Percentiles rank a stretch among this genome's conserved stretches.
Evolutionary conservation across 2,888 invertebrate species (phyloP).

Genomic region (Cheiracanthium punctorium): DNA sequence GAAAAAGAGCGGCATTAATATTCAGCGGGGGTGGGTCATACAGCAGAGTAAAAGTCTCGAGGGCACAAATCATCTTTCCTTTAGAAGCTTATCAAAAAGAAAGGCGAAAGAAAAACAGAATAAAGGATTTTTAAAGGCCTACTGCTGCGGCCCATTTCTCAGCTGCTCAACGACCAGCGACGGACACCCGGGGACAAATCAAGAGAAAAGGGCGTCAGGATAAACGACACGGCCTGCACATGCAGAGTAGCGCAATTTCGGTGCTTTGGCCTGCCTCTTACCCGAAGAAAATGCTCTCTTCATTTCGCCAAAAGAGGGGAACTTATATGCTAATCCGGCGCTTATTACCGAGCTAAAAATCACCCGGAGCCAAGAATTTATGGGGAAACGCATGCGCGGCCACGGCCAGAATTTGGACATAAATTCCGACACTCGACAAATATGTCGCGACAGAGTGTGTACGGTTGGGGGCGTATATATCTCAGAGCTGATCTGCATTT

Average conservation of each 20-base stretch:
- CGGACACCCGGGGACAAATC: not conserved
- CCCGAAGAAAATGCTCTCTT: conserved; percentile 1
- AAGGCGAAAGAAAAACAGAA: too few relatives aligned
- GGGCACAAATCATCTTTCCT: too few relatives aligned
- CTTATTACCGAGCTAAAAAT: conserved; percentile 8
- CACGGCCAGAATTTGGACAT: not conserved
- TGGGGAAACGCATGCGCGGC: not conserved
- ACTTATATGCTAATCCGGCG: conserved; percentile 4
- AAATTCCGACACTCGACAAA: not conserved
- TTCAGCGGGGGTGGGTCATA: too few relatives aligned
- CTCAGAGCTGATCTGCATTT: not conserved
- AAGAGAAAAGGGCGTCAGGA: not conserved
- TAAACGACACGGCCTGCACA: not conserved
- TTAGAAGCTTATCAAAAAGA: too few relatives aligned
- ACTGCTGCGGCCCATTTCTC: not conserved
- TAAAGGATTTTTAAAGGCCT: too few relatives aligned
- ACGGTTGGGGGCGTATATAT: not conserved
- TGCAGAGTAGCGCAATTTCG: not conserved
- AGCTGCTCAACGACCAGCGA: not conserved
- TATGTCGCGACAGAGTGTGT: not conserved
- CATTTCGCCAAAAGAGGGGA: not conserved
- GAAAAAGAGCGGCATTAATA: too few relatives aligned
- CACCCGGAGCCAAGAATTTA: not conserved
- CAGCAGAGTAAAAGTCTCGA: too few relatives aligned
- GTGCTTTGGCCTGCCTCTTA: not conserved